A percentile compares a stretch with the other conserved stretches of the same genome.
Conservation (phyloP, 2,888 invertebrate genomes). For the Synanthedon tipuliformis region DNA sequence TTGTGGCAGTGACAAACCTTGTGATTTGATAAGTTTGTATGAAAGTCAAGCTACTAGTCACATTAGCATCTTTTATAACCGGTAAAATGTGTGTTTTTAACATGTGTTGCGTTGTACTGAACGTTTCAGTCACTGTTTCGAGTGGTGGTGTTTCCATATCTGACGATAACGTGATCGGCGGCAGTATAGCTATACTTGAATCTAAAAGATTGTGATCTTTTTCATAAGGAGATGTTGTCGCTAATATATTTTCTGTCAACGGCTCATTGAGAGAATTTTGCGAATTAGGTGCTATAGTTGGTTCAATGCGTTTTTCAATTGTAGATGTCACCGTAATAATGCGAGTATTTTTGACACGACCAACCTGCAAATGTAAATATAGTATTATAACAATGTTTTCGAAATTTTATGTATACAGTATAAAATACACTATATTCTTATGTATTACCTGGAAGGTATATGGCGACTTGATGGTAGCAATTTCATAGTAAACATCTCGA, state of each 20-base stretch:
- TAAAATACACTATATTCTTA: slow-evolving; percentile 10
- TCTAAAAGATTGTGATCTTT: slow-evolving; percentile 76
- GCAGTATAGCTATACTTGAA: slow-evolving; percentile 85
- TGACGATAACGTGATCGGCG: slow-evolving; percentile 80
- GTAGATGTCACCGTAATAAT: slow-evolving; percentile 90
- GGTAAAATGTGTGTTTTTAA: slow-evolving; percentile 91
- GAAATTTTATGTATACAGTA: no score
- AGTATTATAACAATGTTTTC: neutral
- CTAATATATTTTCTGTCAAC: slow-evolving; percentile 88
- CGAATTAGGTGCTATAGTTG: slow-evolving; percentile 61
- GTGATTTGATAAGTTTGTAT: slow-evolving; percentile 92
- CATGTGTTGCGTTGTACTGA: slow-evolving; percentile 90
- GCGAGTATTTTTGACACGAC: slow-evolving; percentile 86
- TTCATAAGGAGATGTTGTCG: slow-evolving; percentile 80
- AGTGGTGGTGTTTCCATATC: slow-evolving; percentile 87
- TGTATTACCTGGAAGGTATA: slow-evolving; percentile 85
- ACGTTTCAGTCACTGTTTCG: slow-evolving; percentile 90
- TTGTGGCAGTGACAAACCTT: slow-evolving; percentile 88
- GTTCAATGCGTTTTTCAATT: slow-evolving; percentile 81
- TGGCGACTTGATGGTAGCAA: slow-evolving; percentile 90
- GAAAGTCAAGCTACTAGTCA: slow-evolving; percentile 82
- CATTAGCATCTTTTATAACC: slow-evolving; percentile 77
- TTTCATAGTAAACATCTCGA: slow-evolving; percentile 87
- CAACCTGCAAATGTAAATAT: slow-evolving; percentile 72
- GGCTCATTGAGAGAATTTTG: slow-evolving; percentile 79